Conservation (phyloP, 2,113 vertebrate genomes). For the Corythornis madagascariensis region DNA sequence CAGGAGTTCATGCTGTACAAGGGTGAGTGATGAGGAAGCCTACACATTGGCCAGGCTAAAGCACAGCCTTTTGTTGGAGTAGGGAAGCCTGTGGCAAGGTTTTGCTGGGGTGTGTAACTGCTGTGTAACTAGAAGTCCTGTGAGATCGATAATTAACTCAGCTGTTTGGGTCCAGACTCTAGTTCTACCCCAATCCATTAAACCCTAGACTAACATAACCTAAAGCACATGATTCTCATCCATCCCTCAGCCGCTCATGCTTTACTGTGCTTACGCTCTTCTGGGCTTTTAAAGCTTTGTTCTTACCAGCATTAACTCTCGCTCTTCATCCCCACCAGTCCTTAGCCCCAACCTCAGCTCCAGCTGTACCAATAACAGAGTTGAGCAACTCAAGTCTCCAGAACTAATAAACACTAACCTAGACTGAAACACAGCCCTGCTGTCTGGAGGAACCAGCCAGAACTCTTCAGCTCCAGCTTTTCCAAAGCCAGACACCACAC, state of each 20-base stretch:
- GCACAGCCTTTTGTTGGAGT: accelerated
- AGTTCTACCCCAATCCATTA: neutral
- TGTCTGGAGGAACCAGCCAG: neutral
- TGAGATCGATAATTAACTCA: neutral
- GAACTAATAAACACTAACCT: neutral
- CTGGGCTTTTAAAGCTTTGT: neutral
- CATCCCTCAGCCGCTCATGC: neutral
- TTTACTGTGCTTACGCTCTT: neutral
- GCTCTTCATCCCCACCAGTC: neutral
- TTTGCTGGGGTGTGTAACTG: neutral
- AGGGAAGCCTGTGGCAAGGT: neutral
- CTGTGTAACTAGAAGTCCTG: neutral
- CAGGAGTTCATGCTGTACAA: neutral
- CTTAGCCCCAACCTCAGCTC: neutral
- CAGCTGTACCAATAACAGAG: neutral
- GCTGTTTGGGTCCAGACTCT: neutral
- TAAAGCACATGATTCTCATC: neutral
- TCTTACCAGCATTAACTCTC: neutral
- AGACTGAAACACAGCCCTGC: neutral
- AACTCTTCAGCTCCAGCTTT: neutral
- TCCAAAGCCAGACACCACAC: neutral
- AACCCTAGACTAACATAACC: neutral
- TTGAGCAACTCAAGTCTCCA: neutral
- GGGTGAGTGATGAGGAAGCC: neutral
- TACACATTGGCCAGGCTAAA: accelerated